Base-by-base conservation (phyloP, 2,113 vertebrate genomes). In the Paedocypris sp. region DNA sequence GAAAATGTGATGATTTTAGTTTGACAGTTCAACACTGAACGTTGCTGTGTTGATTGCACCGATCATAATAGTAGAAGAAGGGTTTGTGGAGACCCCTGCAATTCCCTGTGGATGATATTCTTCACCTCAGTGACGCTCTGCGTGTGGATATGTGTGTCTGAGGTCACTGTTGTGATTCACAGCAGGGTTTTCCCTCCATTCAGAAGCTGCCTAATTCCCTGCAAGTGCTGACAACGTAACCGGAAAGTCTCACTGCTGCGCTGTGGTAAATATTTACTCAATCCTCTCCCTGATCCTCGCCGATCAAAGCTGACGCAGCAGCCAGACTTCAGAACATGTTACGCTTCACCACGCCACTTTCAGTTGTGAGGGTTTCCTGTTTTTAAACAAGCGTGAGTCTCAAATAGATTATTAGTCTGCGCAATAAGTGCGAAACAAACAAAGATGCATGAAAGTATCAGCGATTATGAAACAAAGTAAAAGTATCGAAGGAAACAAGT, bases 201-300 rank as follows among this genome's bases (percentile, higher is more conserved):
- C 67, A 64, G 68, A 75, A 64, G 70, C 11, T 8, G 50, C 16
- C 46, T 67, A 62, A 51, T 57, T 61, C 67, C 42, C 26, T 4
- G 28, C 23, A 47, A 26, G 28, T 62, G 38, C 52, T 38, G 47
- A 28, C 42, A 62, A 59, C 53, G 38, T 49, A n/a, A 38, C 56
- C 29, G 47, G 62, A 57, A 57, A 56, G 42, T 50, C 32, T 48
- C 33, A n/a, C 41, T 16, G 56, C 38, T 48, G 49, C 12, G 19
- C 36, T 16, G 39, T 68, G 70, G 79, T 82, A 80, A 90, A 88
- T 86, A 88, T 88, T 91, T 85, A 85, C 77, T 11, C 51, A 60
- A 2, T 52, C 33, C 33, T 20, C n/a, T 72, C 60, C 45, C 48
- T 54, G 42, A 60, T 29, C 41, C 54, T 16, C 41, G 29, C 12